phyloP scores from a whole-genome alignment of 2,888 invertebrate genomes.

The Drosophila testacea region DNA sequence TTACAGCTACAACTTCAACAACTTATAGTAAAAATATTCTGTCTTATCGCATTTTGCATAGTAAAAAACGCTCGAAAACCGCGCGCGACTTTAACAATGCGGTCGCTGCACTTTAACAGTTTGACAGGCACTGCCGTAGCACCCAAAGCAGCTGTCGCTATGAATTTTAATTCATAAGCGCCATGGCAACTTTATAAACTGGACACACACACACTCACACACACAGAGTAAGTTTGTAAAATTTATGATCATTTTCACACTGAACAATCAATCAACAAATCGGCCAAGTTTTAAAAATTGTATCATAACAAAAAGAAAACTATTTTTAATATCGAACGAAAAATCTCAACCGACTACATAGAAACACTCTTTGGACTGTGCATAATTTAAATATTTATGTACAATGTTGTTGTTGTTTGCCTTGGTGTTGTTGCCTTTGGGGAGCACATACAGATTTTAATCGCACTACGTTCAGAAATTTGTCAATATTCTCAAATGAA shows the following conservation, averaged over 20 bases:
- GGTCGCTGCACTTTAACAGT: slow-evolving; percentile 18
- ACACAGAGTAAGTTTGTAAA: slow-evolving; percentile 5
- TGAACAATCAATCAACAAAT: slow-evolving; percentile 70
- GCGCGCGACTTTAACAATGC: slow-evolving; percentile 6
- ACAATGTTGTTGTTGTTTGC: slow-evolving; percentile 22
- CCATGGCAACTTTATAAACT: slow-evolving; percentile 41
- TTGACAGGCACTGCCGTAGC: slow-evolving; percentile 20
- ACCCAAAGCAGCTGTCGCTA: slow-evolving; percentile 17
- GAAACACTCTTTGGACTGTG: slow-evolving; percentile 47
- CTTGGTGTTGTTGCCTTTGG: slow-evolving; percentile 1
- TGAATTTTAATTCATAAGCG: slow-evolving; percentile 36
- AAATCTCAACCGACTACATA: slow-evolving; percentile 47
- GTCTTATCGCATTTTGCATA: not conserved
- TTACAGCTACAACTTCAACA: slow-evolving; percentile 12
- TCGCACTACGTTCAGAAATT: slow-evolving; percentile 61
- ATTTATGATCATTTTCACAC: slow-evolving; percentile 71
- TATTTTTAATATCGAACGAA: slow-evolving; percentile 57
- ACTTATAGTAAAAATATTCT: slow-evolving; percentile 15
- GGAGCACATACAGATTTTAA: slow-evolving; percentile 48
- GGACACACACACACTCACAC: slow-evolving; percentile 6
- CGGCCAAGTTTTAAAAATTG: slow-evolving; percentile 45
- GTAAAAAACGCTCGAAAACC: slow-evolving; percentile 14
- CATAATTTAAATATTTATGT: slow-evolving; percentile 55
- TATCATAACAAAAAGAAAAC: slow-evolving; percentile 42
- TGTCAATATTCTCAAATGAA: slow-evolving; percentile 66